These are phyloP conservation scores for Macrosteles quadrilineatus DNA, from an alignment of 1,140 invertebrate genomes.

Conservation along the genomic window DNA sequence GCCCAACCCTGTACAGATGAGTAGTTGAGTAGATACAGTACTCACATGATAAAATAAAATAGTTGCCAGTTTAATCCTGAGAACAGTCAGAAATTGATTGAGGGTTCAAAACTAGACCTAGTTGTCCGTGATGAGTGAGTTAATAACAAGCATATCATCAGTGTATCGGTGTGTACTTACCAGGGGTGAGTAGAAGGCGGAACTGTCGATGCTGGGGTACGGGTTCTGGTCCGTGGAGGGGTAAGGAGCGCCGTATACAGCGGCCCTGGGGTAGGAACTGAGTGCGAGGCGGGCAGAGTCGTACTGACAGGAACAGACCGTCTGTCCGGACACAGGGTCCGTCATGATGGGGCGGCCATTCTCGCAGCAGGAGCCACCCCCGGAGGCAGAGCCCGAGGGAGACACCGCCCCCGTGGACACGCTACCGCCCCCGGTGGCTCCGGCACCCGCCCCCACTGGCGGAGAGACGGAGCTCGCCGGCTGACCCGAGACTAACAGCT, in stretches of 20 bases:
- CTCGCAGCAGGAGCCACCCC: slow-evolving; percentile 75
- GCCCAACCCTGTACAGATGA: too few relatives aligned
- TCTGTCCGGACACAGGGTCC: slow-evolving; percentile 93
- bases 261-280: slow-evolving; percentile 59
- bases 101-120: too few relatives aligned
- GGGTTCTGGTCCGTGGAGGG: slow-evolving; percentile 89
- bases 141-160: too few relatives aligned
- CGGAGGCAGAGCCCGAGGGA: slow-evolving; percentile 64
- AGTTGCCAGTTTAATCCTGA: too few relatives aligned
- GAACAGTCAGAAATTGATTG: too few relatives aligned
- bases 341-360: slow-evolving; percentile 91
- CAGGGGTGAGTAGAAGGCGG: slow-evolving; percentile 94
- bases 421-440: slow-evolving; percentile 47
- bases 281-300: slow-evolving; percentile 64
- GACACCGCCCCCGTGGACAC: slow-evolving; percentile 51
- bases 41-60: too few relatives aligned
- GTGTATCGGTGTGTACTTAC: too few relatives aligned
- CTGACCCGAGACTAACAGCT: slow-evolving; percentile 73
- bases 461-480: slow-evolving; percentile 65
- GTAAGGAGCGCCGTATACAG: slow-evolving; percentile 75
- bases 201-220: slow-evolving; percentile 90
- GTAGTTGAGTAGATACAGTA: too few relatives aligned
- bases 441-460: slow-evolving; percentile 54
- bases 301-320: slow-evolving; percentile 95
- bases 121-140: too few relatives aligned